Evolutionary conservation across 2,888 invertebrate species (phyloP), one percentile per base, ranked within the genome.

Genomic region (Euplexia lucipara): DNA sequence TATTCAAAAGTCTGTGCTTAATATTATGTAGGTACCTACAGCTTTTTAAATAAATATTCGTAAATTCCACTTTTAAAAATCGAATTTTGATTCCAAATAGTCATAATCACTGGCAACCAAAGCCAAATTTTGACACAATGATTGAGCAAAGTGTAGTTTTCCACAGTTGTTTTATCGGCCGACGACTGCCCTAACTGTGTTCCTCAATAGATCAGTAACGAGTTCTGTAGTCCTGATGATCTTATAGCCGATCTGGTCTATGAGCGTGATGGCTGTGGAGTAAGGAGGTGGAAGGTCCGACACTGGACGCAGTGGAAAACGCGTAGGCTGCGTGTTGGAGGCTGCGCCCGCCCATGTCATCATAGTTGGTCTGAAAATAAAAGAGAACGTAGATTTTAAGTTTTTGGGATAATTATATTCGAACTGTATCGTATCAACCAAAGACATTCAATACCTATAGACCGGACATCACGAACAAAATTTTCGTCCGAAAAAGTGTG

Each of bases 201-300:
- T 95, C 70, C 85, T 93, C 10, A 96, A 71, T 22, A 96, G 79
- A 44, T 94, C 95, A 0, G 93, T 93, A 44, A 95, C 92, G 2
- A 95, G 89, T 72, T 95, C 95, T 0, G 95, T 95, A 8, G 95
- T 95, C 67, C 87, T 84, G 65, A 95, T 95, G 74, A 95, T 95
- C 83, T 95, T 95, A 86, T 90, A 91, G 2, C 95, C 93, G 69
- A 95, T 94, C 74, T 94, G 93, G 79, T 95, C 95, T 75, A 95
- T 95, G 71, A 95, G 70, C 1, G 95, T 95, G 57, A 93, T 92
- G 53, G 94, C 92, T 1, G 95, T 94, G 60, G 94, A 89, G 84
- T 89, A 92, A 0, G 91, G 86, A 0, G 82, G 72, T 0, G 88
- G 85, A 6, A 90, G 62, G 14, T 90, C 91, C 2, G 79, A 79